Evolutionary conservation across 2,113 vertebrate species (phyloP), one percentile per base, ranked within the genome.

Genomic region (Azemiops feae): DNA sequence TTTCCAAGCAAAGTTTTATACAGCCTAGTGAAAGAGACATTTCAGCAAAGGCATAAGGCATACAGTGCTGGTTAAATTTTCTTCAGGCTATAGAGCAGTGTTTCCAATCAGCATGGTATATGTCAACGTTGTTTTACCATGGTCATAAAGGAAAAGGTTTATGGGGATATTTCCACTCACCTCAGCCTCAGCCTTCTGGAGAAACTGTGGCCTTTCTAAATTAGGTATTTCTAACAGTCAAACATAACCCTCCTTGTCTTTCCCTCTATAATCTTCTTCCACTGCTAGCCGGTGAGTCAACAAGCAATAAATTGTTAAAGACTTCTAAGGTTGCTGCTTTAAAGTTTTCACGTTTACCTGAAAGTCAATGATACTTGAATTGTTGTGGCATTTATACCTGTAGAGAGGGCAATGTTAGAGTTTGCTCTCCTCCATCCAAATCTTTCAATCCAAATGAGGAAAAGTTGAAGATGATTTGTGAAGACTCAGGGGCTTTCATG

Each of bases 401-500:
- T 39, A 12, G 20, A 2, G 22, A 53, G 47, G 85, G 91, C n/a
- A 96, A 95, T 96, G 97, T 96, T 96, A 96, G 96, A 96, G 88
- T 94, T 95, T 87, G 39, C 93, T 97, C 93, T 96, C 4, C 94
- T 96, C 91, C 94, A 97, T 96, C 93, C 92, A 96, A 91, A 96
- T 97, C 96, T 96, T 34, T 69, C 64, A 69, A 18, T 69, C 64
- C 64, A 34, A 34, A 69, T 34, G 91, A 50, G 94, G 95, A 95
- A 94, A 92, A 94, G 18, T 97, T 96, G 39, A 74, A 95, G 96
- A 94, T 87, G 87, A 96, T 96, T 97, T 97, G 93, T 96, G 92
- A 97, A 96, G 90, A 93, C 94, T 92, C 92, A 92, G 92, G 96
- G 97, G 95, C 85, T 97, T 97, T 95, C 95, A 89, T 93, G 96